Evolutionary conservation across 2,888 invertebrate genomes (phyloP), one percentile per base, ranked within the genome.

Genomic region (Sthenelais limicola): DNA sequence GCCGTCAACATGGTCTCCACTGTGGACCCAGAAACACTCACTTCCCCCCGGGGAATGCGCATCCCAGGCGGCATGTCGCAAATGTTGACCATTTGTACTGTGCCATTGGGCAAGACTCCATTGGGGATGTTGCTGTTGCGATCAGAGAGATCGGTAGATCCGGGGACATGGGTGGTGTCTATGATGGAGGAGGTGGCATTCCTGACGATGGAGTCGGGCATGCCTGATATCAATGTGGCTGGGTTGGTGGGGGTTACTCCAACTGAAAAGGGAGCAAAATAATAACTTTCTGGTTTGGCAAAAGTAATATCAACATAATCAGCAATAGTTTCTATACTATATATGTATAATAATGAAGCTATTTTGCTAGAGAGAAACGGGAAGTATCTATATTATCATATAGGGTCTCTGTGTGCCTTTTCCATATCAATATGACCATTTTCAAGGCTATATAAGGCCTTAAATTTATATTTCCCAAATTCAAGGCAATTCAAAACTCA

Each of bases 1-100:
- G 91, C 82, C 12, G 90, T 89, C 33, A 90, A 85, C 5, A 91
- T 87, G 24, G 92, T 92, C 81, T 92, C 92, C 43, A 90, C 89
- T 1, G 91, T 91, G n/a, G 90, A 90, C 52, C 90, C 90, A 18
- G 72, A 88, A 51, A 85, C 85, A 69, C 85, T 86, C 69, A 81
- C 80, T 9, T 82, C 81, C 12, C 77, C 73, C 28, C 74, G 38
- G 47, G 58, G 69, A 0, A 71, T 51, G 18, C 68, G 56, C 3
- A 49, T 28, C 1, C 68, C 68, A 1, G 67, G 67, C 12, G 62
- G 38, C 18, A 62, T 35, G 38, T 62, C 62, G 26, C 43, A 38
- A 7, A 62, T 62, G 67, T 67, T 67, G 48, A 48, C 48, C 26
- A 48, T n/a, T n/a, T n/a, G n/a, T n/a, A n/a, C n/a, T n/a, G n/a